These are phyloP conservation scores for Limosa lapponica DNA, from an alignment of 2,797 vertebrate genomes.

Conservation along the genomic window DNA sequence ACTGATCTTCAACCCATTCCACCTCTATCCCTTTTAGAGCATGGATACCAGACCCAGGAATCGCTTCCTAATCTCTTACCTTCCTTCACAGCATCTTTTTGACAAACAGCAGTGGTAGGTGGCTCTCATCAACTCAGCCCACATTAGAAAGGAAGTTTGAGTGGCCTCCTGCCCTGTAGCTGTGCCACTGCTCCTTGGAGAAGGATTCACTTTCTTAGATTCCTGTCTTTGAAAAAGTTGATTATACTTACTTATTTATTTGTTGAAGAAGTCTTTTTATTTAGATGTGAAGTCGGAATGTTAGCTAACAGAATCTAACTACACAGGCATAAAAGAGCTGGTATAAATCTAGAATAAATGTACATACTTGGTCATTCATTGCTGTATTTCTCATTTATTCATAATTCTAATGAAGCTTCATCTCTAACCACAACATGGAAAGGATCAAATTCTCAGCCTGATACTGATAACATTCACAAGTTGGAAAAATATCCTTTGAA, in stretches of 20 bases:
- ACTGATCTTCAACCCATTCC: neutral
- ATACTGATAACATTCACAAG: neutral
- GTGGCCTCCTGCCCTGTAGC: neutral
- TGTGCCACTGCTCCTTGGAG: neutral
- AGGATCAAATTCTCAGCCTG: neutral
- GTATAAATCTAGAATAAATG: neutral
- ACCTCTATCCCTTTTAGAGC: neutral
- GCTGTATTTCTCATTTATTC: neutral
- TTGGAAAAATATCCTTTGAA: neutral
- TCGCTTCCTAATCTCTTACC: neutral
- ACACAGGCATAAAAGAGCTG: neutral
- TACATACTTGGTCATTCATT: neutral
- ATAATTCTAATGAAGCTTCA: neutral
- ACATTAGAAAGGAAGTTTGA: neutral
- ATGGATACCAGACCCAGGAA: neutral
- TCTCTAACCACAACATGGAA: neutral
- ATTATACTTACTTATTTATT: neutral
- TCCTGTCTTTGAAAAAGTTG: neutral
- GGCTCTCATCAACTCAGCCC: fast-evolving
- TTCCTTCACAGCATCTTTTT: neutral
- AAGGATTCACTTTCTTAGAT: neutral
- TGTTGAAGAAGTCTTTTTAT: neutral
- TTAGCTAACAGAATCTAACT: neutral
- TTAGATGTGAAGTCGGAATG: neutral
- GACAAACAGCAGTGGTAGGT: fast-evolving